Conservation (phyloP, 2,113 vertebrate species). For the Tiliqua scincoides region DNA sequence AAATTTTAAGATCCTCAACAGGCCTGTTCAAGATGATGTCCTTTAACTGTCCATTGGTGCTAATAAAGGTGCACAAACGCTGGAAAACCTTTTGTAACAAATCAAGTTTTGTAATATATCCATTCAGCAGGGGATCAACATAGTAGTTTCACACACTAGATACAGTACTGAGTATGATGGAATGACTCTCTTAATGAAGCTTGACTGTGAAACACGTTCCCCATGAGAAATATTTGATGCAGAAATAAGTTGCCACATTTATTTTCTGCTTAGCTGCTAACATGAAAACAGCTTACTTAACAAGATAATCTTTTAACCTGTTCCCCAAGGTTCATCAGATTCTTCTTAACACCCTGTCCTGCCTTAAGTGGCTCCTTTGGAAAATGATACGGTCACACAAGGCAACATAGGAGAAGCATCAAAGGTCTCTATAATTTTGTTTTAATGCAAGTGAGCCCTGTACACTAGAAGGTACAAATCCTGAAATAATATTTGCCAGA, state of each 20-base stretch:
- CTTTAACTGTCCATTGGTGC: conserved; percentile 46
- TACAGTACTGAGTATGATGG: background rate
- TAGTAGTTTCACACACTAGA: conserved; percentile 13
- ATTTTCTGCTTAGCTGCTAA: background rate
- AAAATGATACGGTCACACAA: background rate
- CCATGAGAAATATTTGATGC: background rate
- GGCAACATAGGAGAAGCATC: conserved; percentile 13
- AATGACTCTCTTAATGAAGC: background rate
- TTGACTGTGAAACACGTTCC: conserved; percentile 38
- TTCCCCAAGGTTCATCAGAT: background rate
- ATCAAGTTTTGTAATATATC: conserved; percentile 21
- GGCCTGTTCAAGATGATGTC: background rate
- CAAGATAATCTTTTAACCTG: background rate
- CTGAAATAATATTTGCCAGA: background rate
- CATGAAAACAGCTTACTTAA: background rate
- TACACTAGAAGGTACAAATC: background rate
- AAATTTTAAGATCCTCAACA: background rate
- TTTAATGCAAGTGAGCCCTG: background rate
- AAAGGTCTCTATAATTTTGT: background rate
- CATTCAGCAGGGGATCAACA: conserved; percentile 15
- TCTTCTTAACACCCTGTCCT: background rate
- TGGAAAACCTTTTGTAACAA: conserved; percentile 21
- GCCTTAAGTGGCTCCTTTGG: background rate
- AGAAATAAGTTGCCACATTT: background rate
- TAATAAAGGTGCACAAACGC: conserved; percentile 25